These are phyloP conservation scores for Sinocyclocheilus grahami DNA, from an alignment of 2,113 vertebrate genomes.

Conservation along the genomic window DNA sequence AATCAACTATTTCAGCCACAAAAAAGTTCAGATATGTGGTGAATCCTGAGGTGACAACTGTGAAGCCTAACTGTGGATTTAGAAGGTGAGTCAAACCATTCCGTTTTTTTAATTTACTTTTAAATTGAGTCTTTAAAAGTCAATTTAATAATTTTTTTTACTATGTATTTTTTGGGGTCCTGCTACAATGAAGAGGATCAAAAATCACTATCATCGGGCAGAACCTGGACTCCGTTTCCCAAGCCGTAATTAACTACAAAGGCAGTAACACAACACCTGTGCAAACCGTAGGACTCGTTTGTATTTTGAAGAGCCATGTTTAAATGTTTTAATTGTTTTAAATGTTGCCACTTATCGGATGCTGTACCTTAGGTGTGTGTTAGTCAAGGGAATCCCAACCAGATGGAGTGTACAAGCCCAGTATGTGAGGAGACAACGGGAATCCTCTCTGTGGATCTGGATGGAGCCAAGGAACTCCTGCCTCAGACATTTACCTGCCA, in stretches of 20 bases:
- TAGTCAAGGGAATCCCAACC: slow-evolving; percentile 57
- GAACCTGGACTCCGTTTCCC: slow-evolving; percentile 82
- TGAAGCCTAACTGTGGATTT: slow-evolving; percentile 83
- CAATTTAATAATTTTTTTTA: neutral
- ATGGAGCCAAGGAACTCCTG: slow-evolving; percentile 72
- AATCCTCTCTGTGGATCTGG: slow-evolving; percentile 82
- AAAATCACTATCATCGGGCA: slow-evolving; percentile 79
- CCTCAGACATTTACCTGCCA: slow-evolving; percentile 80
- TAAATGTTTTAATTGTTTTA: neutral
- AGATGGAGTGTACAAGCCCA: slow-evolving; percentile 80
- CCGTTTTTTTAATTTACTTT: neutral
- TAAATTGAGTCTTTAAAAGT: neutral
- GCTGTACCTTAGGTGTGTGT: slow-evolving; percentile 74
- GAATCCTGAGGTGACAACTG: slow-evolving; percentile 73
- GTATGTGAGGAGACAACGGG: slow-evolving; percentile 76
- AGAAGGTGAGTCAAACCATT: slow-evolving; percentile 62
- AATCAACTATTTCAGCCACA: slow-evolving; percentile 64
- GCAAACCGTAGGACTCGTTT: slow-evolving; percentile 49
- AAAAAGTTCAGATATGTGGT: slow-evolving; percentile 79
- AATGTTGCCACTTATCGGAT: too few relatives aligned
- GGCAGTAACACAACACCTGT: slow-evolving; percentile 34
- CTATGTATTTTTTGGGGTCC: neutral
- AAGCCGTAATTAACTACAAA: slow-evolving; percentile 69
- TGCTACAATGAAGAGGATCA: slow-evolving; percentile 76
- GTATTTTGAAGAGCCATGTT: neutral